Evolutionary conservation across 2,888 invertebrate species (phyloP), one percentile per base, ranked within the genome.

Genomic region (Oscheius sp.): DNA sequence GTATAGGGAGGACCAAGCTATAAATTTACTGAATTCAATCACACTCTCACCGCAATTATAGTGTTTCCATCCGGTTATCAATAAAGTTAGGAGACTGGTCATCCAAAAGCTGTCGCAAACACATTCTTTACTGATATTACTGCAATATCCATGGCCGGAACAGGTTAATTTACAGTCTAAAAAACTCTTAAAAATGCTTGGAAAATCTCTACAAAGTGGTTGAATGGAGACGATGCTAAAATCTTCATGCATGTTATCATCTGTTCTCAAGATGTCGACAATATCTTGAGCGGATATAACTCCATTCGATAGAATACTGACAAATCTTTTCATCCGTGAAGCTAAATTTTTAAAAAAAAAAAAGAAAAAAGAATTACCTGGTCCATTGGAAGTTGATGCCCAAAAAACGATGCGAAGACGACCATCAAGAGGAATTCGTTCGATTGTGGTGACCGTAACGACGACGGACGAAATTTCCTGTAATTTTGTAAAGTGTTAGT

Each of bases 41-140:
- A 47, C 17, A 2, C 20, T 24, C 3, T 2, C 8, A 68, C 68
- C 63, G n/a, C 68, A 68, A 26, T 68, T 57, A 9, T 51, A n/a
- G 17, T 63, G 28, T 44, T 33, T 61, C 67, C 68, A 49, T n/a
- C 63, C 63, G 47, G 20, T 38, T 2, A 24, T 26, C n/a, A 68
- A 6, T 22, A 68, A 12, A 1, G 61, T 32, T n/a, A 54, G 14
- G 17, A 75, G 24, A 56, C 49, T 68, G 12, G 73, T 45, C 74
- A 74, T 74, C 74, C 74, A 74, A 56, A 75, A 74, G 12, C 44
- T 32, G 32, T 74, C 73, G 32, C 74, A 74, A 2, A 49, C 65
- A 45, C 74, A 74, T 33, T 74, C 67, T 44, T 74, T 74, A 2
- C 71, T 74, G 33, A 56, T 57, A 47, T 74, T 59, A 41, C 67